Conservation (phyloP, 2,888 invertebrate genomes). For the Drosophila vallismaia region DNA sequence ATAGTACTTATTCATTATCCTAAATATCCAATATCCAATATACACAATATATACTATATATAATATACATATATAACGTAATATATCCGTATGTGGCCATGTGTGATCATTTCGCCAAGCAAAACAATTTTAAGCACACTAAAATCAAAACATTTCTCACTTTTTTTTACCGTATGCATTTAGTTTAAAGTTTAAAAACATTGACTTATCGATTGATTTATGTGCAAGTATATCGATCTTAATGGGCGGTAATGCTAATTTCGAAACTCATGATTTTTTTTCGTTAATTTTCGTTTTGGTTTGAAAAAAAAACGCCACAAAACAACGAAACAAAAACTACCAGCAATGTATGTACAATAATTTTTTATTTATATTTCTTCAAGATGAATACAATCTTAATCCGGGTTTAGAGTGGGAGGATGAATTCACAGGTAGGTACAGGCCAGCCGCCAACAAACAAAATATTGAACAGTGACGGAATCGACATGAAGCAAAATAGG, state of each 20-base stretch:
- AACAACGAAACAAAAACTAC: conserved; percentile 41
- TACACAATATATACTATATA: conserved; percentile 29
- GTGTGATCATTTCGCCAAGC: conserved; percentile 42
- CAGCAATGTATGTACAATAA: conserved; percentile 68
- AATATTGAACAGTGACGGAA: conserved; percentile 78
- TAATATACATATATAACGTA: conserved; percentile 30
- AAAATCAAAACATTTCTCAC: conserved; percentile 33
- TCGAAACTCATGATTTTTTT: conserved; percentile 44
- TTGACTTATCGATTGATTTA: conserved; percentile 25
- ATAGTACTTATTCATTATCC: conserved; percentile 12
- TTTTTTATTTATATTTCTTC: conserved; percentile 86
- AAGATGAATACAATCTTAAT: conserved; percentile 99
- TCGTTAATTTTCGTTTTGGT: conserved; percentile 44
- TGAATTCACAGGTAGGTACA: conserved; percentile 98
- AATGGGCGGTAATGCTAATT: conserved; percentile 48
- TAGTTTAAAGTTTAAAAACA: conserved; percentile 18
- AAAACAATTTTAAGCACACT: conserved; percentile 25
- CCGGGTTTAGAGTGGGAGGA: conserved; percentile 99
- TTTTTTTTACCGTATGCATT: conserved; percentile 38
- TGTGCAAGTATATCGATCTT: conserved; percentile 3
- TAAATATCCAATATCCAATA: conserved; percentile 9
- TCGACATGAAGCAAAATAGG: conserved; percentile 85
- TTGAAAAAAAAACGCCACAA: conserved; percentile 37
- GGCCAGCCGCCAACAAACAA: conserved; percentile 48
- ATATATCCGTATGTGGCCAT: conserved; percentile 40